phyloP scores from a whole-genome alignment of 2,888 invertebrate species.

The Platycheirus albimanus region DNA sequence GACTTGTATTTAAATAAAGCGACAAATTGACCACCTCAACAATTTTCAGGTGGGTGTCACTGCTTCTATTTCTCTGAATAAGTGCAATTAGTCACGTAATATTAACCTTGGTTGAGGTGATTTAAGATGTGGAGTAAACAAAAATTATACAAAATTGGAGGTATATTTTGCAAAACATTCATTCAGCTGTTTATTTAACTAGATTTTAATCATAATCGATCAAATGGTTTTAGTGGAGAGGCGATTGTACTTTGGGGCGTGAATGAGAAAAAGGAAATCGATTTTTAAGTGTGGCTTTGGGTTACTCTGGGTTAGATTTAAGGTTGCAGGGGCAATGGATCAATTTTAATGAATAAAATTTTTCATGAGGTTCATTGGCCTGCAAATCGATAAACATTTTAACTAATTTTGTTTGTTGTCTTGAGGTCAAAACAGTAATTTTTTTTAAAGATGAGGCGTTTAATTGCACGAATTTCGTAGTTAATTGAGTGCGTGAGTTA shows the following conservation, averaged over 20 bases:
- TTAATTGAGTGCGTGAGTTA: no score
- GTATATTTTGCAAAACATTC: conserved; percentile 1
- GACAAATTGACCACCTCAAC: not conserved
- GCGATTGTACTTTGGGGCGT: conserved; percentile 26
- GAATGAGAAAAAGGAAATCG: conserved; percentile 52
- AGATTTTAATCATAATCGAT: conserved; percentile 30
- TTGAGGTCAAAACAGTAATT: conserved; percentile 5
- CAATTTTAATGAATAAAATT: not conserved
- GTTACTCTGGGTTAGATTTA: conserved; percentile 45
- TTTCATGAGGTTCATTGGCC: conserved; percentile 23
- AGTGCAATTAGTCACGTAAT: not conserved
- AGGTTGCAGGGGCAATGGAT: conserved; percentile 32
- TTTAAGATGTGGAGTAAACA: not conserved
- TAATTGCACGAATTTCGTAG: not conserved
- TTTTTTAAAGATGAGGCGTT: not conserved
- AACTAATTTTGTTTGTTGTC: not conserved
- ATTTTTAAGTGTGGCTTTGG: conserved; percentile 55
- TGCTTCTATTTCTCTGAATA: not conserved
- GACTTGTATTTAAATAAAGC: not conserved
- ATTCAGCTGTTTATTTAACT: not conserved
- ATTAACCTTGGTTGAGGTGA: not conserved
- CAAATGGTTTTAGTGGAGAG: not conserved
- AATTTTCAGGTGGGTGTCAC: not conserved
- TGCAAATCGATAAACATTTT: not conserved
- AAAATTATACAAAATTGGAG: not conserved